These are phyloP conservation scores for Paramuricea clavata DNA, from an alignment of 92 coral and sea anemone genomes.

Conservation along the genomic window DNA sequence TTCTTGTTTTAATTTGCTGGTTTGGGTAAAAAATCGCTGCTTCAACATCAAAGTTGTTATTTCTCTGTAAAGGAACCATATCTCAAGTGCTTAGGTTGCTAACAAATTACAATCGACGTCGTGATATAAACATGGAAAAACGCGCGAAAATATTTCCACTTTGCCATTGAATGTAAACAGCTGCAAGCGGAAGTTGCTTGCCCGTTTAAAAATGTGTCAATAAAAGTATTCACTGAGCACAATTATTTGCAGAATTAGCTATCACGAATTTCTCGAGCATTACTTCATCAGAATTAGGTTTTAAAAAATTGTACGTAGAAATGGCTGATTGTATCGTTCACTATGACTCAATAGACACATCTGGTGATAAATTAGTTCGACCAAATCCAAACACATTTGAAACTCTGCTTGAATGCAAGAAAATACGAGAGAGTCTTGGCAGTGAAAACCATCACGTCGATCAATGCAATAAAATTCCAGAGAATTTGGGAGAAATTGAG, in stretches of 20 bases:
- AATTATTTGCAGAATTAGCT: too few relatives aligned
- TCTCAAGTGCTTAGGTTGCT: not conserved
- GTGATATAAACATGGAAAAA: not conserved
- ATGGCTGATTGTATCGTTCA: conserved; percentile 2
- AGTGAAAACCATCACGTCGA: conserved; percentile 35
- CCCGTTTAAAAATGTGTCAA: too few relatives aligned
- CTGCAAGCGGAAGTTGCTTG: too few relatives aligned
- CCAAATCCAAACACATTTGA: conserved; percentile 12
- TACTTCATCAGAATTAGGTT: too few relatives aligned
- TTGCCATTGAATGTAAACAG: too few relatives aligned
- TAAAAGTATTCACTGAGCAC: too few relatives aligned
- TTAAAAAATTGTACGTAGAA: too few relatives aligned
- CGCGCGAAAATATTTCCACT: too few relatives aligned
- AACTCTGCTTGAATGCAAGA: conserved; percentile 37
- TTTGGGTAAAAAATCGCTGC: too few relatives aligned
- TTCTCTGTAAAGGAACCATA: not conserved
- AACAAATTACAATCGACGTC: not conserved
- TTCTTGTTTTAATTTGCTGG: too few relatives aligned
- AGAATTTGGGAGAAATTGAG: not conserved
- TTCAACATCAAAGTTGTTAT: not conserved
- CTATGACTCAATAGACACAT: conserved; percentile 20
- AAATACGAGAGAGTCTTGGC: conserved; percentile 28
- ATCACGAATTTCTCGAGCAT: too few relatives aligned
- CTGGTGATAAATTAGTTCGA: conserved; percentile 19
- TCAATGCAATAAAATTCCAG: conserved; percentile 18